These are phyloP conservation scores for Anadara kagoshimensis DNA, from an alignment of 1,140 invertebrate species.

Conservation along the genomic window DNA sequence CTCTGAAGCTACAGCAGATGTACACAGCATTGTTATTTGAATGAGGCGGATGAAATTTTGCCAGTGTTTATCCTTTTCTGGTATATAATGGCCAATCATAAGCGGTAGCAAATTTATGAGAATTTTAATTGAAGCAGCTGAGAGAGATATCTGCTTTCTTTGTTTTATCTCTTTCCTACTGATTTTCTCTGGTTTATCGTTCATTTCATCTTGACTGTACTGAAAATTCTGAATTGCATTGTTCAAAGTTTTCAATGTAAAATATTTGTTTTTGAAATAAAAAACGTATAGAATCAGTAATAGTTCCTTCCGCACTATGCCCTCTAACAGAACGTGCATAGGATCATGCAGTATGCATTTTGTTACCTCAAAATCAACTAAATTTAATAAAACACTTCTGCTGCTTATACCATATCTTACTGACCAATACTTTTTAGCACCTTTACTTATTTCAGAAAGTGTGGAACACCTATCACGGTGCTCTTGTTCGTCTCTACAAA, in stretches of 20 bases:
- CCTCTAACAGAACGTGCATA: slow-evolving; percentile 4
- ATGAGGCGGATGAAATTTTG: slow-evolving; percentile 9
- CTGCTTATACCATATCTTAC: neutral
- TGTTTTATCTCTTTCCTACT: neutral
- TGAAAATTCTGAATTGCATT: neutral
- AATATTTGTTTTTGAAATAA: slow-evolving; percentile 1
- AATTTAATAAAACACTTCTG: neutral
- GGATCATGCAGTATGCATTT: slow-evolving; percentile 13
- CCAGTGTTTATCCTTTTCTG: slow-evolving; percentile 6
- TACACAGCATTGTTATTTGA: slow-evolving; percentile 13
- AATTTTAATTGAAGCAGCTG: neutral
- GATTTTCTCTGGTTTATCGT: neutral
- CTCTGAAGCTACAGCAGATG: slow-evolving; percentile 14
- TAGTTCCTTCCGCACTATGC: neutral
- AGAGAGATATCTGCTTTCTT: slow-evolving; percentile 9
- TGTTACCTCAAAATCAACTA: neutral
- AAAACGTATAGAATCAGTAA: neutral
- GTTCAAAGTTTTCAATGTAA: slow-evolving; percentile 9
- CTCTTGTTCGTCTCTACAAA: neutral
- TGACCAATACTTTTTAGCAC: neutral
- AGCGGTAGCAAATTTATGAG: slow-evolving; percentile 14
- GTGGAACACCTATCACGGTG: neutral
- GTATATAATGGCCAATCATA: slow-evolving; percentile 20
- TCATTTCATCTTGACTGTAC: neutral
- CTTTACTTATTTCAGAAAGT: neutral